Conservation (phyloP, 2,113 vertebrate genomes). For the Colistium nudipinnis region DNA sequence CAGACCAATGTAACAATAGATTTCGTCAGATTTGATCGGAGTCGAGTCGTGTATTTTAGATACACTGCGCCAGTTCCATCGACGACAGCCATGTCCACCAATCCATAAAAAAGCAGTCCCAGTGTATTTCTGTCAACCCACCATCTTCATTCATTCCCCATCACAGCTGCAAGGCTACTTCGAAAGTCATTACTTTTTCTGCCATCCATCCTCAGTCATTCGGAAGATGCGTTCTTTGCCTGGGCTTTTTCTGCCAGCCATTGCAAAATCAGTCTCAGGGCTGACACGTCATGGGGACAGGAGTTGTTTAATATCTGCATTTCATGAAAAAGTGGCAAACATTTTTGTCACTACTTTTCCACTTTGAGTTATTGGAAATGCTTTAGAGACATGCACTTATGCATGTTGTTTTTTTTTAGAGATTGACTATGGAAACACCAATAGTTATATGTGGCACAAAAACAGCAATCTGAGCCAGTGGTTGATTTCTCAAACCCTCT, state of each 20-base stretch:
- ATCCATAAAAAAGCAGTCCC: neutral
- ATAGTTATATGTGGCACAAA: neutral
- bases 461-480: neutral
- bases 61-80: no score
- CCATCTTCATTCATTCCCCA: conserved; percentile 16
- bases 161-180: no score
- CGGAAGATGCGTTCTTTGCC: conserved; percentile 1
- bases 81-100: no score
- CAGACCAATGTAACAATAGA: neutral
- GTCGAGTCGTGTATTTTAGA: no score
- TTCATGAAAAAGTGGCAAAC: neutral
- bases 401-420: no score
- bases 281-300: neutral
- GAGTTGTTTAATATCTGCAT: neutral
- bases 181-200: conserved; percentile 18
- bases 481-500: no score
- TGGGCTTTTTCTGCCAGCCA: conserved; percentile 10
- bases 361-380: no score
- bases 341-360: no score
- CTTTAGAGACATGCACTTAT: no score
- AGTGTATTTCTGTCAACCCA: neutral
- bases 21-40: no score
- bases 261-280: conserved; percentile 10
- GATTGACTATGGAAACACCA: conserved; percentile 1
- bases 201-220: conserved; percentile 10